phyloP scores from a whole-genome alignment of 1,140 invertebrate genomes.

The Atta colombica region DNA sequence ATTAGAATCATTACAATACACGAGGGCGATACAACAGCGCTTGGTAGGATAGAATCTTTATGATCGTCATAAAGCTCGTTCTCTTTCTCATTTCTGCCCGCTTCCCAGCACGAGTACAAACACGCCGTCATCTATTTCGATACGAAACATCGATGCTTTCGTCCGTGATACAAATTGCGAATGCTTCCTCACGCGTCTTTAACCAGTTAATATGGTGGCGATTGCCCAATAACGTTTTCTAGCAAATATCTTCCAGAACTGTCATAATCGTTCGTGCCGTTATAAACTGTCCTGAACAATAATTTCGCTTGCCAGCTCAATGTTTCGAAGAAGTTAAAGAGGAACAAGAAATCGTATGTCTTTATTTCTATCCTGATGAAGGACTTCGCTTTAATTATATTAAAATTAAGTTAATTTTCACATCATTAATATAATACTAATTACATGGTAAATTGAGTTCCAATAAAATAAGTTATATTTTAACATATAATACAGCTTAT shows the following conservation, averaged over 20 bases:
- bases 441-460: too few relatives aligned
- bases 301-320: background rate
- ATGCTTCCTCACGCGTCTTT: constrained; percentile 28
- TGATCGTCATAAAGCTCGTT: constrained; percentile 64
- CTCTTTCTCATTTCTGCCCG: constrained; percentile 57
- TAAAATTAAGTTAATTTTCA: too few relatives aligned
- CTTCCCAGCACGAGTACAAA: constrained; percentile 33
- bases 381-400: background rate
- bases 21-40: background rate
- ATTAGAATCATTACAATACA: constrained; percentile 70
- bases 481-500: too few relatives aligned
- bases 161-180: constrained; percentile 39
- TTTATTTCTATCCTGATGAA: background rate
- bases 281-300: constrained; percentile 1
- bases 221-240: background rate
- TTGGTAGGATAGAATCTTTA: constrained; percentile 71
- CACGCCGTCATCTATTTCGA: constrained; percentile 55
- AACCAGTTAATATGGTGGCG: constrained; percentile 21
- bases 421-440: too few relatives aligned
- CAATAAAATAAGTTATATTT: too few relatives aligned
- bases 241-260: background rate
- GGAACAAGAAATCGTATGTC: background rate
- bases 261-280: background rate
- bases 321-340: background rate
- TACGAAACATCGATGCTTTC: constrained; percentile 5